Conservation (phyloP, 2,888 invertebrate species). For the Epinotia nisella region DNA sequence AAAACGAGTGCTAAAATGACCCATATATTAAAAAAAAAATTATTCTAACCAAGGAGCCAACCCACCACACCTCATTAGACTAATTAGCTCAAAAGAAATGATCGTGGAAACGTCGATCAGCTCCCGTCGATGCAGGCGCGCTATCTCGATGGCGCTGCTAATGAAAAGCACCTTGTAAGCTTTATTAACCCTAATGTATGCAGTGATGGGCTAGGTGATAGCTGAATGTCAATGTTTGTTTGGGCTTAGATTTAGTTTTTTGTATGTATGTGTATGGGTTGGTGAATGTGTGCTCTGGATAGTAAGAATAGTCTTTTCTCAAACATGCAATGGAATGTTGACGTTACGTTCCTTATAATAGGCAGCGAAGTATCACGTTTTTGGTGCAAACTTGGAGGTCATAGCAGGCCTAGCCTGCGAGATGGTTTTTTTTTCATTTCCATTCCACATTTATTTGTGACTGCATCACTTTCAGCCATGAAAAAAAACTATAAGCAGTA, state of each 20-base stretch:
- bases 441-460: no score
- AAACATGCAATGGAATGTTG: neutral
- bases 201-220: constrained; percentile 59
- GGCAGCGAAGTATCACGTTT: neutral
- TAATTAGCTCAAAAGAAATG: constrained; percentile 75
- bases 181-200: constrained; percentile 84
- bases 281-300: constrained; percentile 15
- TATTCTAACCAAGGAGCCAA: constrained; percentile 23
- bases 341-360: neutral
- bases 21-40: no score
- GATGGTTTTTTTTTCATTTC: no score
- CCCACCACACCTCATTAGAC: constrained; percentile 74
- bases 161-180: constrained; percentile 79
- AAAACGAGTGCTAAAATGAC: no score
- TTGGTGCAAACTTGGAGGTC: no score
- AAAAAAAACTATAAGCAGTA: no score
- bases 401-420: no score
- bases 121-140: constrained; percentile 58
- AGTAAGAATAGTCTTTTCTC: neutral
- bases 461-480: no score
- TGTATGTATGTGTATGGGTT: constrained; percentile 25
- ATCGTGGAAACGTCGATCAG: constrained; percentile 67
- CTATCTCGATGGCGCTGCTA: constrained; percentile 79
- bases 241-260: constrained; percentile 42
- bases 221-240: constrained; percentile 47